Percentiles rank a stretch among this genome's conserved stretches.
These are phyloP conservation scores for Xenopus laevis DNA, from an alignment of 2,113 vertebrate genomes.

Conservation along the genomic window DNA sequence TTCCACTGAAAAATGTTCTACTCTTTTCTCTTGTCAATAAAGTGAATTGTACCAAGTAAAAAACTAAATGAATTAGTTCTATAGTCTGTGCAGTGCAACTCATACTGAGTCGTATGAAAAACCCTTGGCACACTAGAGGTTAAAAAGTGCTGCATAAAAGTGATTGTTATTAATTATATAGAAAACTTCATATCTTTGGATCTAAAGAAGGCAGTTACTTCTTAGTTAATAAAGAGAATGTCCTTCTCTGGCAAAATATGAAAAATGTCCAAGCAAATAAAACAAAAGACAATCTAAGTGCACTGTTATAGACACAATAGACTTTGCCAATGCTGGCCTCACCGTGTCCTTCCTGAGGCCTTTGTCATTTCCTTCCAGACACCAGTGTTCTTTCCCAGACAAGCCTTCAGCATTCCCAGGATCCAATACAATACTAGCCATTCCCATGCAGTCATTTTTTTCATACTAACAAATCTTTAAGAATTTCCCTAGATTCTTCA, in stretches of 20 bases:
- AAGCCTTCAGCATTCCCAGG: conserved; percentile 28
- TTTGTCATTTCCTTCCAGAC: conserved; percentile 49
- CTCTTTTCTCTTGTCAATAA: too few species aligned
- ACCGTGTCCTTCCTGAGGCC: conserved; percentile 51
- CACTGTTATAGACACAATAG: conserved; percentile 34
- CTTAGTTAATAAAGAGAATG: conserved; percentile 34
- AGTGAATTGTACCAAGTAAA: too few species aligned
- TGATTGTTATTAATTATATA: background rate
- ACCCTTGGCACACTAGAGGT: too few species aligned
- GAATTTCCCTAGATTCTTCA: conserved; percentile 46
- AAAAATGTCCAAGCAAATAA: conserved; percentile 27
- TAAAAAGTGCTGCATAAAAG: background rate
- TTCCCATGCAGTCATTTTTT: conserved; percentile 35
- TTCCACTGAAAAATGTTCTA: too few species aligned
- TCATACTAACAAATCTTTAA: conserved; percentile 41
- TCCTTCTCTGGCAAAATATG: conserved; percentile 37
- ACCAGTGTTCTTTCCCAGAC: conserved; percentile 22
- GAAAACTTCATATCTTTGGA: background rate
- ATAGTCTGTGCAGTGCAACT: too few species aligned
- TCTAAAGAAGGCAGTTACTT: background rate
- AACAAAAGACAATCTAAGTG: background rate
- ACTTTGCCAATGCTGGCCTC: conserved; percentile 20
- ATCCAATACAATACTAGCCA: background rate
- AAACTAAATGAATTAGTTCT: too few species aligned
- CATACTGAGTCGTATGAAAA: too few species aligned